phyloP scores from a whole-genome alignment of 2,888 invertebrate species.

The Latheticus oryzae region DNA sequence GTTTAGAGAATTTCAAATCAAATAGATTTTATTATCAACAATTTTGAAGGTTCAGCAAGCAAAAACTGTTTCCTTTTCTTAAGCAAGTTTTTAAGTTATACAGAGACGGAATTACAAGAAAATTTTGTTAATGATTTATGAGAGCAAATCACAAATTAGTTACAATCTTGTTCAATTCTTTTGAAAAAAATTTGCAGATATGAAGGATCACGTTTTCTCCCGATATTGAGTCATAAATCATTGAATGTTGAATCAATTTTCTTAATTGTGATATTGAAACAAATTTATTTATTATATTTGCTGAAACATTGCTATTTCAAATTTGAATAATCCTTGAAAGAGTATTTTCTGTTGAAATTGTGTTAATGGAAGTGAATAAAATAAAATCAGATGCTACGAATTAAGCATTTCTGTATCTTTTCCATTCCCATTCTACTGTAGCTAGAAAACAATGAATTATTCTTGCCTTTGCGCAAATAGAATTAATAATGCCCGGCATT shows the following conservation, averaged over 20 bases:
- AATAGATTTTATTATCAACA: conserved; percentile 16
- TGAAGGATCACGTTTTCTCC: conserved; percentile 2
- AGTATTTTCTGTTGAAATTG: too few species aligned
- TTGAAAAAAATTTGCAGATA: conserved; percentile 16
- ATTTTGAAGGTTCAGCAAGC: conserved; percentile 3
- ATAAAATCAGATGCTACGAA: too few species aligned
- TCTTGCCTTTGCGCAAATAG: too few species aligned
- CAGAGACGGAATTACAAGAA: conserved; percentile 39
- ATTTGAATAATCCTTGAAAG: too few species aligned
- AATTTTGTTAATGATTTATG: conserved; percentile 44
- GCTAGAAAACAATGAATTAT: too few species aligned
- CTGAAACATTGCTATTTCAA: background rate
- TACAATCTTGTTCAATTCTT: too few species aligned
- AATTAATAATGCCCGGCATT: too few species aligned
- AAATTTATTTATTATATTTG: too few species aligned
- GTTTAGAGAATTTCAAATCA: background rate
- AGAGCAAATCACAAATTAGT: conserved; percentile 33
- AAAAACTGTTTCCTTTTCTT: conserved; percentile 17
- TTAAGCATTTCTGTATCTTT: too few species aligned
- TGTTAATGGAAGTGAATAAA: too few species aligned
- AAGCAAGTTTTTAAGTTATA: conserved; percentile 9
- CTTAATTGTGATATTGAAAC: conserved; percentile 22
- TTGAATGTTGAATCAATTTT: conserved; percentile 21
- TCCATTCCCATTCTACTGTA: too few species aligned
- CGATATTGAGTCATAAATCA: conserved; percentile 19